Conservation (phyloP, 2,113 vertebrate species). For the Pagrus major region DNA sequence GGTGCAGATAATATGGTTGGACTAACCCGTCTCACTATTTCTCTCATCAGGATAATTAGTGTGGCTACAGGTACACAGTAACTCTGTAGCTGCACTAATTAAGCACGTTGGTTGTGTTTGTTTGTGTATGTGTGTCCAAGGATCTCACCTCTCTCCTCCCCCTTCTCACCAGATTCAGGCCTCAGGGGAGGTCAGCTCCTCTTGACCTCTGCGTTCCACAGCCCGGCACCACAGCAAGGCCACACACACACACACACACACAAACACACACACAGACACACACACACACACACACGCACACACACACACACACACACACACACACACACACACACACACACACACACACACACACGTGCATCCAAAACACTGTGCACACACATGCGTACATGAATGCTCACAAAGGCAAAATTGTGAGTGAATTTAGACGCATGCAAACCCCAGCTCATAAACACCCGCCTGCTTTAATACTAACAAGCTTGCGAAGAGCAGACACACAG, state of each 20-base stretch:
- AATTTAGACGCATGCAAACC: background rate
- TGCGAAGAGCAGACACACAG: background rate
- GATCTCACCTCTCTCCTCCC: constrained; percentile 46
- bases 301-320: constrained; percentile 5
- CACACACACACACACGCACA: constrained; percentile 2
- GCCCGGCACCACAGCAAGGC: constrained; percentile 53
- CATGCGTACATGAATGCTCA: background rate
- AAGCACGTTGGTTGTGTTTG: no score
- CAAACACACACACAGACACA: constrained; percentile 1
- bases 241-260: background rate
- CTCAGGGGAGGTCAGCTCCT: constrained; percentile 78
- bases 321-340: background rate
- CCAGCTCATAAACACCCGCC: constrained; percentile 51
- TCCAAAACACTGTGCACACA: constrained; percentile 42
- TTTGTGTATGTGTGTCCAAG: constrained; percentile 28
- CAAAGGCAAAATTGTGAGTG: background rate
- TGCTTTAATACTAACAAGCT: constrained; percentile 16
- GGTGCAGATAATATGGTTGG: background rate
- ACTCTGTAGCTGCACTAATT: constrained; percentile 3
- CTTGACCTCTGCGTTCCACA: constrained; percentile 84
- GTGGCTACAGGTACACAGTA: background rate
- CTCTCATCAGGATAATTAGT: background rate
- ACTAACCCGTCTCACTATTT: background rate
- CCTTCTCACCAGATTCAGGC: constrained; percentile 67
- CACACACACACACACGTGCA: constrained; percentile 18